Conservation (phyloP, 2,888 invertebrate species). For the Metacarcinus magister region DNA sequence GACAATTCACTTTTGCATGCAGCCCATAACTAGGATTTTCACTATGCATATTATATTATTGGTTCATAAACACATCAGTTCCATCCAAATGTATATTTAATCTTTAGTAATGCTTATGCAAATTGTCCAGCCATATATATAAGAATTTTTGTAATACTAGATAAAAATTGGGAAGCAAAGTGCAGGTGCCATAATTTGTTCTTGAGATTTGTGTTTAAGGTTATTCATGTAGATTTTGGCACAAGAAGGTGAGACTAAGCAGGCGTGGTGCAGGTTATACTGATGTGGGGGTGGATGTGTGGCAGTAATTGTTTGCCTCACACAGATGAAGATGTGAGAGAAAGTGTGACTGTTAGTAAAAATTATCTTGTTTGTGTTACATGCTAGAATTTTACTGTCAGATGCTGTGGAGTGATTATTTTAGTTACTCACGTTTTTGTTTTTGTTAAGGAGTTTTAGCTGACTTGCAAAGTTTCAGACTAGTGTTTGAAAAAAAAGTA, state of each 20-base stretch:
- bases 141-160: background rate
- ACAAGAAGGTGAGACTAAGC: background rate
- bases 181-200: background rate
- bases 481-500: too few relatives aligned
- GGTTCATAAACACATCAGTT: background rate
- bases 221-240: background rate
- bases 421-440: too few relatives aligned
- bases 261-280: background rate
- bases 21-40: background rate
- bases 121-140: background rate
- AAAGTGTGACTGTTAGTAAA: too few relatives aligned
- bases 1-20: background rate
- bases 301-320: too few relatives aligned
- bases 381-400: too few relatives aligned
- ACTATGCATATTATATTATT: background rate
- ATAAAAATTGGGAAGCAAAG: background rate
- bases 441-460: too few relatives aligned
- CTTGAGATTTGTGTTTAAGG: background rate
- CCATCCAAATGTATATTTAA: background rate
- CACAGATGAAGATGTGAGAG: too few relatives aligned
- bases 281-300: too few relatives aligned
- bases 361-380: too few relatives aligned
- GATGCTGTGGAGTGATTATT: too few relatives aligned
- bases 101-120: slow-evolving; percentile 28
- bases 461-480: too few relatives aligned